These are phyloP conservation scores for Dicranocentrus wangi DNA, from an alignment of 2,888 invertebrate species.

Conservation along the genomic window DNA sequence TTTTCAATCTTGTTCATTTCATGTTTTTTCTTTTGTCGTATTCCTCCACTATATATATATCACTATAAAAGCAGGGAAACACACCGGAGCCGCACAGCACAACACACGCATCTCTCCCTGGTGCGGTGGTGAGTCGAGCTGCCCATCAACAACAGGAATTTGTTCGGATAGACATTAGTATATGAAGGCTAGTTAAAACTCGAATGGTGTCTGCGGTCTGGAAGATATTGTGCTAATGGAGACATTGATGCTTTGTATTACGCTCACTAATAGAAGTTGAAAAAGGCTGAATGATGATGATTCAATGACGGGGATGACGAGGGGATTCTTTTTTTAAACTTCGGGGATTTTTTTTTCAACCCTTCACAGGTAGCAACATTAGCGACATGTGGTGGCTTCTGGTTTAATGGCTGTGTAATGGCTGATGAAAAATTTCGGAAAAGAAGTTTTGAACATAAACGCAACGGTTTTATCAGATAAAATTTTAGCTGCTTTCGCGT, in stretches of 20 bases:
- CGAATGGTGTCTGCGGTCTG: not conserved
- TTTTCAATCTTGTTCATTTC: conserved; percentile 26
- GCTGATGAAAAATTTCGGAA: too few relatives aligned
- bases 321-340: not conserved
- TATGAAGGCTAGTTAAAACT: conserved; percentile 2
- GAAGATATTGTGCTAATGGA: not conserved
- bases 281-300: conserved; percentile 2
- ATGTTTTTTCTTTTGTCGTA: conserved; percentile 44
- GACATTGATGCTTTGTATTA: not conserved
- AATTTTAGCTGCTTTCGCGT: too few relatives aligned
- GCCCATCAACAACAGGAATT: conserved; percentile 13
- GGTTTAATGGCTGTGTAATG: too few relatives aligned
- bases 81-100: conserved; percentile 31
- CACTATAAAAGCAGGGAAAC: not conserved
- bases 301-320: conserved; percentile 27
- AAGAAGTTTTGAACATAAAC: too few relatives aligned
- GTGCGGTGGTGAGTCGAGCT: too few relatives aligned
- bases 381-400: too few relatives aligned
- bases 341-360: not conserved
- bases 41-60: not conserved
- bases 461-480: too few relatives aligned
- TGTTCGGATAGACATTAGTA: conserved; percentile 4
- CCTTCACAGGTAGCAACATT: too few relatives aligned
- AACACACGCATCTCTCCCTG: not conserved
- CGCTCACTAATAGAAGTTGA: not conserved